Evolutionary conservation across 2,797 vertebrate species (phyloP).

Genomic region (Myotis vivesi): DNA sequence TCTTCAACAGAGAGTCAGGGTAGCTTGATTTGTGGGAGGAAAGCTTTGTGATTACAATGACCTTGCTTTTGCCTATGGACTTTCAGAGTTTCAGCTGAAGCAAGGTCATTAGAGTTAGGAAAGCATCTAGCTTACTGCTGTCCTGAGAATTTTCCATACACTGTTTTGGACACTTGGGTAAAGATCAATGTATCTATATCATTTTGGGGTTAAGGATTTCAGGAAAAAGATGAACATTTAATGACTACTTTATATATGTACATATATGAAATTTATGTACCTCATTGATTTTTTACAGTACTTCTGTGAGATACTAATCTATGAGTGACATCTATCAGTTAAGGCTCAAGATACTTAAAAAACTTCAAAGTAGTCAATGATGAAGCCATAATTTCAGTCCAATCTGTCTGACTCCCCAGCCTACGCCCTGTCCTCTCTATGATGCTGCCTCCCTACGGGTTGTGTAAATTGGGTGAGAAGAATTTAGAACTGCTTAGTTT

Average conservation of each 20-base stretch:
- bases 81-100: background rate
- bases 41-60: background rate
- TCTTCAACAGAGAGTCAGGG: background rate
- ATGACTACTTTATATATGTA: background rate
- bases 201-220: background rate
- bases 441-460: background rate
- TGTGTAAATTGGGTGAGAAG: conserved; percentile 12
- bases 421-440: background rate
- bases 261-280: background rate
- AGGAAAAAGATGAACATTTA: background rate
- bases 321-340: background rate
- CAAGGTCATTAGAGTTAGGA: background rate
- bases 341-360: background rate
- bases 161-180: background rate
- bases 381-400: background rate
- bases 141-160: background rate
- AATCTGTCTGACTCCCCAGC: background rate
- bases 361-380: background rate
- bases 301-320: background rate
- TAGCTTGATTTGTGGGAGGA: background rate
- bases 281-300: background rate
- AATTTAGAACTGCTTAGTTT: background rate
- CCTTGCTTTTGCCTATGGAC: background rate
- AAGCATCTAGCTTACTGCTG: background rate
- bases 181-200: background rate